Percentiles rank a stretch among this genome's conserved stretches.
Evolutionary conservation across 2,797 vertebrate species (phyloP).

Genomic region (Onychomys leucogaster): DNA sequence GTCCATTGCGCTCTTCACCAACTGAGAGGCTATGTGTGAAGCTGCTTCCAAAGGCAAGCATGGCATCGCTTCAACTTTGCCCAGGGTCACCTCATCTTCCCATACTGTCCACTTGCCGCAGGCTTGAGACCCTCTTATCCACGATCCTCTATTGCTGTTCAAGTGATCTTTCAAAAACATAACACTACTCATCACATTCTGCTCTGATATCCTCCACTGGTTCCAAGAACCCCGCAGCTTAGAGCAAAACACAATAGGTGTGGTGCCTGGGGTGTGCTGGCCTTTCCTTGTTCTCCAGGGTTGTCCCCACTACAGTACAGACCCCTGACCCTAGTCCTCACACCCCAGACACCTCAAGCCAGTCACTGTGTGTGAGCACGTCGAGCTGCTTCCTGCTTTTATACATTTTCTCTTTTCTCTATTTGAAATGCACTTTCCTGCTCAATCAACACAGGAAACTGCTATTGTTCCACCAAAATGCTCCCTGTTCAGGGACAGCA

Average conservation of each 20-base stretch:
- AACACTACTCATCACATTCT: neutral
- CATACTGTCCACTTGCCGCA: neutral
- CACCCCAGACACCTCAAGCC: neutral
- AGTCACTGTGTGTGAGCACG: fast-evolving
- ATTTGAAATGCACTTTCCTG: conserved; percentile 29
- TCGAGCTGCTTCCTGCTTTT: neutral
- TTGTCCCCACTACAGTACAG: fast-evolving
- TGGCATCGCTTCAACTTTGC: fast-evolving
- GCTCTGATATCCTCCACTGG: neutral
- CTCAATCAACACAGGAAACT: neutral
- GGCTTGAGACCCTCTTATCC: neutral
- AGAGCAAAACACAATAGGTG: fast-evolving
- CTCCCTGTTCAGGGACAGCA: neutral
- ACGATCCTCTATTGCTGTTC: neutral
- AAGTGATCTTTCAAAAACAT: neutral
- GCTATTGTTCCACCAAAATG: neutral
- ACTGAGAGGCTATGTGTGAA: fast-evolving
- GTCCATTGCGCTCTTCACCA: neutral
- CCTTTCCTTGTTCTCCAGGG: neutral
- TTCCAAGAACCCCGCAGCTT: neutral
- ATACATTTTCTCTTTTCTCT: conserved; percentile 40
- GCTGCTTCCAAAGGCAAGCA: fast-evolving
- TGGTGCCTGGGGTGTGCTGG: neutral
- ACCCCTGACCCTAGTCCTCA: neutral
- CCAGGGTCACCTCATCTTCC: neutral